Conservation (phyloP, 2,888 invertebrate genomes). For the Leucophenga maculata region DNA sequence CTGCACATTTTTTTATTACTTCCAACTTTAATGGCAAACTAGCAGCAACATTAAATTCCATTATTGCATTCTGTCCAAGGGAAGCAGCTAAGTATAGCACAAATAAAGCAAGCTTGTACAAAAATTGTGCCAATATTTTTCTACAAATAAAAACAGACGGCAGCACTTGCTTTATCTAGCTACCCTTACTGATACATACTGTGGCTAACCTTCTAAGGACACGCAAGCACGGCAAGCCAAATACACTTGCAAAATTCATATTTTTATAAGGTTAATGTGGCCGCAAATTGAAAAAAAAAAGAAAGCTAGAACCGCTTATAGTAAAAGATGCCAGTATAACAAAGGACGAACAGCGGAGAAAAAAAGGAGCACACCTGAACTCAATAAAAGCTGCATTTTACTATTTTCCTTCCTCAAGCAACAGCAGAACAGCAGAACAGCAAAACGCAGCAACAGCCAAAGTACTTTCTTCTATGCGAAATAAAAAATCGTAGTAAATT, state of each 20-base stretch:
- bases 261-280: constrained; percentile 63
- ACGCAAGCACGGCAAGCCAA: constrained; percentile 22
- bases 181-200: not conserved
- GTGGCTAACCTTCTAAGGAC: constrained; percentile 21
- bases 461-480: not conserved
- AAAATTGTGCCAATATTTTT: constrained; percentile 58
- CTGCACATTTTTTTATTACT: constrained; percentile 23
- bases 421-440: constrained; percentile 59
- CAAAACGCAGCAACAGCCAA: constrained; percentile 24
- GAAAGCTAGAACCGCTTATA: not conserved
- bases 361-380: constrained; percentile 52
- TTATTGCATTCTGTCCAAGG: constrained; percentile 19
- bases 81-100: constrained; percentile 44
- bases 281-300: constrained; percentile 57
- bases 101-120: constrained; percentile 39
- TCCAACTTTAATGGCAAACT: constrained; percentile 19
- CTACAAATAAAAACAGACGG: constrained; percentile 60
- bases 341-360: constrained; percentile 11
- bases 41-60: constrained; percentile 17
- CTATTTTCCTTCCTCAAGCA: constrained; percentile 60
- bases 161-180: constrained; percentile 48
- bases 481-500: constrained; percentile 56
- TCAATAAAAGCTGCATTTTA: constrained; percentile 64
- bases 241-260: constrained; percentile 52
- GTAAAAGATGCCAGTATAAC: constrained; percentile 31